Conservation (phyloP, 2,888 invertebrate species). For the Drosophila helvetica region DNA sequence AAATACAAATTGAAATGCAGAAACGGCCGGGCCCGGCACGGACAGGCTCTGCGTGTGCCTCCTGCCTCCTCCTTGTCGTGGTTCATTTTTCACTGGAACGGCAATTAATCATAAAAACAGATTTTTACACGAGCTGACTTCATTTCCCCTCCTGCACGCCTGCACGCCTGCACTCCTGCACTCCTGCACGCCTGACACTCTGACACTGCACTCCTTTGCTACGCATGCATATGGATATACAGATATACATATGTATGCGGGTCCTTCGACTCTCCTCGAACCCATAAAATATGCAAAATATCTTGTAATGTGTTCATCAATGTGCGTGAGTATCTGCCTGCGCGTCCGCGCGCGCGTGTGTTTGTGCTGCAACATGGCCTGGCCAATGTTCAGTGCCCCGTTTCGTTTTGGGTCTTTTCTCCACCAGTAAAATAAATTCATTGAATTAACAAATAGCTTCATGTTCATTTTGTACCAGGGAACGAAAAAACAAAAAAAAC, state of each 20-base stretch:
- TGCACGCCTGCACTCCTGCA: background rate
- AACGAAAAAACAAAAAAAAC: background rate
- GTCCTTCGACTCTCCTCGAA: conserved; percentile 3
- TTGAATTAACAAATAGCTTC: conserved; percentile 74
- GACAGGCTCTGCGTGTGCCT: background rate
- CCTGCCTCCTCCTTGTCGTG: conserved; percentile 16
- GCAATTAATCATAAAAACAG: conserved; percentile 75
- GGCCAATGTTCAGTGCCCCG: conserved; percentile 45
- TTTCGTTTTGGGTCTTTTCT: conserved; percentile 11
- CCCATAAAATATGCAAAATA: conserved; percentile 74
- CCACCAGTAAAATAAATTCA: conserved; percentile 58
- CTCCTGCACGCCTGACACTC: background rate
- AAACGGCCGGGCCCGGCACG: conserved; percentile 1
- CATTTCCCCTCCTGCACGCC: conserved; percentile 9
- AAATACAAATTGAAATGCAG: conserved; percentile 55
- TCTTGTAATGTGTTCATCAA: conserved; percentile 76
- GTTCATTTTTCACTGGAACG: conserved; percentile 48
- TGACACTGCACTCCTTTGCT: background rate
- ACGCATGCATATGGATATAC: conserved; percentile 7
- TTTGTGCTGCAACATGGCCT: conserved; percentile 40
- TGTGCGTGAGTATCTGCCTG: conserved; percentile 38
- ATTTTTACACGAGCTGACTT: conserved; percentile 60
- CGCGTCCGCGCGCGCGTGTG: background rate
- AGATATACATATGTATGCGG: conserved; percentile 2
- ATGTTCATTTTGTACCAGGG: conserved; percentile 54